Conservation (phyloP, 2,888 invertebrate species). For the Agriopis leucophaearia region DNA sequence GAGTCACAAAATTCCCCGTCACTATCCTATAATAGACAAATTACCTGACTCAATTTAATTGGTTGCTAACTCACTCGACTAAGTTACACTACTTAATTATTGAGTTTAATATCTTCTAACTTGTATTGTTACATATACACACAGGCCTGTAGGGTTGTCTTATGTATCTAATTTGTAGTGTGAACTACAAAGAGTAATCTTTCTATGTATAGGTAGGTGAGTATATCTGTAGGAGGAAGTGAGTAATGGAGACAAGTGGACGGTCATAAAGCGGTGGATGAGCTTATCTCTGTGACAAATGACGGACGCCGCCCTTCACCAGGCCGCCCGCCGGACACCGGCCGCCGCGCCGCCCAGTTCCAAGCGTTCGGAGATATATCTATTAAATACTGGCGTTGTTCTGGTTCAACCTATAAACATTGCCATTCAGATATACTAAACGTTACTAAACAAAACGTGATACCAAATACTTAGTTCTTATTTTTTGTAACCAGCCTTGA, state of each 20-base stretch:
- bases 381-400: too few species aligned
- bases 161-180: too few species aligned
- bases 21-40: slow-evolving; percentile 1
- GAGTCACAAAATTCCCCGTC: neutral
- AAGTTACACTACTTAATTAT: slow-evolving; percentile 8
- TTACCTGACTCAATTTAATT: slow-evolving; percentile 12
- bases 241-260: slow-evolving; percentile 14
- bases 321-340: neutral
- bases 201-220: neutral
- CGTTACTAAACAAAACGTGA: too few species aligned
- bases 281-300: slow-evolving; percentile 19
- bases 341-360: too few species aligned
- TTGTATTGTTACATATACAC: neutral
- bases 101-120: slow-evolving; percentile 5
- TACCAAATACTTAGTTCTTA: too few species aligned
- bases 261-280: slow-evolving; percentile 17
- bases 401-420: too few species aligned
- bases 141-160: too few species aligned
- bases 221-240: slow-evolving; percentile 1
- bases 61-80: slow-evolving; percentile 11
- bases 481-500: too few species aligned
- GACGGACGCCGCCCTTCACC: slow-evolving; percentile 9
- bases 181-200: too few species aligned
- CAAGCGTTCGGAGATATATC: too few species aligned
- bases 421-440: too few species aligned